Evolutionary conservation across 2,797 vertebrate genomes (phyloP).

Genomic region (Acridotheres tristis): DNA sequence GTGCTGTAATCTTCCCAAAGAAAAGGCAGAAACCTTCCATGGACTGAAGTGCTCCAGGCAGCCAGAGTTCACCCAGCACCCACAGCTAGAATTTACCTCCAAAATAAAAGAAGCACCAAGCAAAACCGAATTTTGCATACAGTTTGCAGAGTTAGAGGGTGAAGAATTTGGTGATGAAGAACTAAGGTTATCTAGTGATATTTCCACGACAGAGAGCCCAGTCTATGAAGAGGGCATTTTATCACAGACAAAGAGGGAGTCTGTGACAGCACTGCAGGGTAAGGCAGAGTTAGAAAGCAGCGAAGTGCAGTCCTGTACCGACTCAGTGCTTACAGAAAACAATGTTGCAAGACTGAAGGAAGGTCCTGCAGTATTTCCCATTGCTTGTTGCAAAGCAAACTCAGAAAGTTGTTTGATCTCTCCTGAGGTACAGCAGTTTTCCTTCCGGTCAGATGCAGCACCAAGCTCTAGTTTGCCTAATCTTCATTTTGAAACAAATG

Average conservation of each 20-base stretch:
- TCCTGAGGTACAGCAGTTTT: background rate
- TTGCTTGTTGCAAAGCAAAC: constrained; percentile 54
- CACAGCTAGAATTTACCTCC: background rate
- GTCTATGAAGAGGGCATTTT: background rate
- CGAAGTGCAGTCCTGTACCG: background rate
- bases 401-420: constrained; percentile 67
- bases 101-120: background rate
- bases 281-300: background rate
- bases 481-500: constrained; percentile 40
- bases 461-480: constrained; percentile 67
- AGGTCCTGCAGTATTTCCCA: background rate
- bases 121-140: background rate
- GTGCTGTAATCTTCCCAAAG: background rate
- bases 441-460: constrained; percentile 8
- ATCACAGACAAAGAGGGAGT: background rate
- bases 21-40: background rate
- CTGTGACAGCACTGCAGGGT: background rate
- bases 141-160: background rate
- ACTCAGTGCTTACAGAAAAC: background rate
- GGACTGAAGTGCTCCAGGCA: background rate
- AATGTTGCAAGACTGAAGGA: background rate
- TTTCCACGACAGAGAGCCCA: background rate
- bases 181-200: background rate
- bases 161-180: background rate
- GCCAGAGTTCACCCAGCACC: background rate